Evolutionary conservation across 1,140 invertebrate genomes (phyloP), one percentile per base, ranked within the genome.

Genomic region (Eumaeus atala): DNA sequence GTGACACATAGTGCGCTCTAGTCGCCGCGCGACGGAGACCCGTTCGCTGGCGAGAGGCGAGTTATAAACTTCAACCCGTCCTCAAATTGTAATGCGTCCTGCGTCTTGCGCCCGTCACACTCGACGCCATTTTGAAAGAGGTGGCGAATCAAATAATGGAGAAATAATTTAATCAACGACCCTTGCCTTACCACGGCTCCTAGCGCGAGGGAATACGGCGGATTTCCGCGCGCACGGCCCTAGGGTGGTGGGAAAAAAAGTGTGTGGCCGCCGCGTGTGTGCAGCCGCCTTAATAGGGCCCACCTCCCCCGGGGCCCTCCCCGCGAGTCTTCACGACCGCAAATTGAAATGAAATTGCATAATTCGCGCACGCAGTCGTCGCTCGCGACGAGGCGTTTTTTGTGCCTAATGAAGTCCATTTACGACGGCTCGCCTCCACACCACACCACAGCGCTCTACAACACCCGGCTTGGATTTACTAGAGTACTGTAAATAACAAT

Each of bases 91-190:
- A 28, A 28, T 28, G 21, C 6, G 21, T 28, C 6, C 21, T n/a
- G n/a, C 33, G 11, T 56, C 61, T 33, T 18, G 38, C 47, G 57
- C 54, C 55, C 21, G 21, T 28, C 21, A 28, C 21, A 28, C 21
- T 28, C 21, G 21, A 3, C 21, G 82, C 82, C 82, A 85, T 85
- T 71, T 81, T 83, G 79, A 77, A 79, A 83, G 68, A 80, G 79
- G 79, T 85, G 79, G 77, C 66, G 77, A 81, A 85, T 83, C 76
- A 78, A 81, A 85, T 83, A 80, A 83, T 84, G 78, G 72, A 62
- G 74, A 81, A 83, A 83, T 85, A 83, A 84, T 85, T 79, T 81
- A 83, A 85, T 81, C 72, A 77, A 55, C 56, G 42, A 34, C 54
- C 33, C 48, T 50, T 28, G 33, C 33, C 6, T 11, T n/a, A 9